Base-by-base conservation (phyloP, 2,797 vertebrate species). In the Hirundo rustica region DNA sequence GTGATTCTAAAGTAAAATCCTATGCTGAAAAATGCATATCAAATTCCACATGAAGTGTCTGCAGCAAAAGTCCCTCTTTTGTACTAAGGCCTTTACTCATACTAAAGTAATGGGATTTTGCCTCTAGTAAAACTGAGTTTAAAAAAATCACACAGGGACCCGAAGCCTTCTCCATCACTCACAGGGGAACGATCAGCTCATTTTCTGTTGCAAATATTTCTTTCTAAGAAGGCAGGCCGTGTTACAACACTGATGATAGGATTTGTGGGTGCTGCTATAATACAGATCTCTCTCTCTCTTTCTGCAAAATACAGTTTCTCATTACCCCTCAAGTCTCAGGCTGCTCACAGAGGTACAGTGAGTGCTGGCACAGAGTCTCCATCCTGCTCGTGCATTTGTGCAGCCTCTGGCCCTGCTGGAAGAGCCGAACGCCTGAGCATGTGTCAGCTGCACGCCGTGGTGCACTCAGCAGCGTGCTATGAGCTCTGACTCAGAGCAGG, bases 161-260 rank as follows among this genome's bases (percentile, higher is more conserved):
- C 45, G 60, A 72, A 88, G 53, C n/a, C 14, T 55, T 71, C 48
- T 72, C 79, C 44, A 53, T 58, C n/a, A 58, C 25, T 61, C 40
- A 61, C 21, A 85, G 38, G 40, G 60, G 68, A 92, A 74, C 1
- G 6, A 82, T 67, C 68, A 83, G 42, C 17, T 38, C 50, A 71
- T 87, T 94, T 89, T 55, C 80, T 74, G 11, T 65, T 57, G 80
- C 60, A 83, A 89, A 34, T 74, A 93, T 9, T 74, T 89, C 15
- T 71, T 73, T 73, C 5, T 5, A 51, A 67, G 88, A 81, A 32
- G 50, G 47, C 12, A 81, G 84, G 32, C 38, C 81, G 40, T 32
- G 32, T 79, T 71, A 64, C 61, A 83, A n/a, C 75, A 57, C 16
- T 11, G 29, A 38, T 36, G 12, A 85, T 7, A 64, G 71, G 34